Evolutionary conservation across 2,113 vertebrate species (phyloP).

Genomic region (Stegastes partitus): DNA sequence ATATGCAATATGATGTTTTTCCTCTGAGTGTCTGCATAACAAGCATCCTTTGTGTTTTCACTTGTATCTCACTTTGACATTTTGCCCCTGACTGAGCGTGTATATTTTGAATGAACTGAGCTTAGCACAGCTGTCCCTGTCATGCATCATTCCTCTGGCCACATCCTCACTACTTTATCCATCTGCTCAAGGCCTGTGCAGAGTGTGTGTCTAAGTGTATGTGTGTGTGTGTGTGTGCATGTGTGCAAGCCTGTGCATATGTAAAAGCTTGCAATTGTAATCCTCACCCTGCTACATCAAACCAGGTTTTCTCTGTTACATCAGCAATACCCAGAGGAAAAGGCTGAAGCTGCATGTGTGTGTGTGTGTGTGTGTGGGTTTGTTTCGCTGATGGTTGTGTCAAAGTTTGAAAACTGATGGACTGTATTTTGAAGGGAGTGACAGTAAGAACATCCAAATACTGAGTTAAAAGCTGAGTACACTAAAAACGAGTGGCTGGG

Average conservation of each 20-base stretch:
- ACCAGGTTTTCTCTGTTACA: conserved; percentile 63
- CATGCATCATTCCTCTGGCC: conserved; percentile 79
- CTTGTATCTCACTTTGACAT: conserved; percentile 60
- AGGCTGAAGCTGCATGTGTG: conserved; percentile 53
- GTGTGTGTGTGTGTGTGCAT: not conserved
- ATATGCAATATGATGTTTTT: conserved; percentile 13
- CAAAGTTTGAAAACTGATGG: conserved; percentile 57
- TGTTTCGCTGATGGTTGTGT: conserved; percentile 40
- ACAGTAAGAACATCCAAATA: conserved; percentile 45
- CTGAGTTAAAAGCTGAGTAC: conserved; percentile 39
- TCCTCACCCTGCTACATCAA: conserved; percentile 61
- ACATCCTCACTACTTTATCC: conserved; percentile 68
- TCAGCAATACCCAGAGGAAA: conserved; percentile 59
- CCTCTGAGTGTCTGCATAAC: conserved; percentile 22
- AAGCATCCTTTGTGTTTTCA: conserved; percentile 38
- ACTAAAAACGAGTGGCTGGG: conserved; percentile 16
- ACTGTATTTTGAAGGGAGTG: conserved; percentile 43
- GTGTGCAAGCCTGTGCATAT: conserved; percentile 19
- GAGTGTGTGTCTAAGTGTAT: conserved; percentile 38
- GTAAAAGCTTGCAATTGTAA: conserved; percentile 59
- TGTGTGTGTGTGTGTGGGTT: conserved; percentile 30
- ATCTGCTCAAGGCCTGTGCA: conserved; percentile 65
- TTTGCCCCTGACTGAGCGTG: conserved; percentile 62
- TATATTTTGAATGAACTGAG: conserved; percentile 74
- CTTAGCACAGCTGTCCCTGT: conserved; percentile 77